phyloP scores from a whole-genome alignment of 1,140 invertebrate genomes.

The Sipha flava region DNA sequence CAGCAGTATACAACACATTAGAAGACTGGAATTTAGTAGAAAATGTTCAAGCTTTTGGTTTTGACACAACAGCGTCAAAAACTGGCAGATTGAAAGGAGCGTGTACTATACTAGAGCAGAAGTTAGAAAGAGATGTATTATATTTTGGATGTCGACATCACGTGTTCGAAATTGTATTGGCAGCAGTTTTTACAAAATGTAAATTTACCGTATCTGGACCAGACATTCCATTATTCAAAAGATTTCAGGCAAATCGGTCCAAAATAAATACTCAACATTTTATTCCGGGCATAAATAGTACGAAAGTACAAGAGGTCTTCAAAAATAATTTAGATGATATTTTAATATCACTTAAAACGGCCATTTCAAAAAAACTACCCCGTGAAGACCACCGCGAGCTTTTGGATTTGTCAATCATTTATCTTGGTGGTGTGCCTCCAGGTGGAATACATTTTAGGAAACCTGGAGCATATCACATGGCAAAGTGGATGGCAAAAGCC shows the following conservation, averaged over 20 bases:
- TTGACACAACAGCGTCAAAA: slow-evolving; percentile 36
- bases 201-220: slow-evolving; percentile 24
- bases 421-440: slow-evolving; percentile 42
- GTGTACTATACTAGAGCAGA: slow-evolving; percentile 32
- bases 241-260: slow-evolving; percentile 24
- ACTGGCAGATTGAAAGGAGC: slow-evolving; percentile 34
- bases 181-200: slow-evolving; percentile 17
- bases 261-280: slow-evolving; percentile 25
- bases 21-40: slow-evolving; percentile 31
- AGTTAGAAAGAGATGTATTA: slow-evolving; percentile 32
- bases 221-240: slow-evolving; percentile 34
- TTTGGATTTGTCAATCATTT: slow-evolving; percentile 43
- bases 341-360: neutral
- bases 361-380: slow-evolving; percentile 33
- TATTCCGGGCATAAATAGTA: slow-evolving; percentile 34
- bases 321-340: slow-evolving; percentile 18
- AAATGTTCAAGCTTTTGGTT: slow-evolving; percentile 32
- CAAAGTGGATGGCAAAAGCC: slow-evolving; percentile 44
- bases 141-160: slow-evolving; percentile 36
- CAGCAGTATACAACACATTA: slow-evolving; percentile 13
- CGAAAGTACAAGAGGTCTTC: slow-evolving; percentile 6
- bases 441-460: slow-evolving; percentile 41
- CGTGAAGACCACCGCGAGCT: slow-evolving; percentile 44
- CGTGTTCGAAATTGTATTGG: slow-evolving; percentile 34
- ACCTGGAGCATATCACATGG: slow-evolving; percentile 41